Evolutionary conservation across 2,888 invertebrate species (phyloP).

Genomic region (Tineola bisselliella): DNA sequence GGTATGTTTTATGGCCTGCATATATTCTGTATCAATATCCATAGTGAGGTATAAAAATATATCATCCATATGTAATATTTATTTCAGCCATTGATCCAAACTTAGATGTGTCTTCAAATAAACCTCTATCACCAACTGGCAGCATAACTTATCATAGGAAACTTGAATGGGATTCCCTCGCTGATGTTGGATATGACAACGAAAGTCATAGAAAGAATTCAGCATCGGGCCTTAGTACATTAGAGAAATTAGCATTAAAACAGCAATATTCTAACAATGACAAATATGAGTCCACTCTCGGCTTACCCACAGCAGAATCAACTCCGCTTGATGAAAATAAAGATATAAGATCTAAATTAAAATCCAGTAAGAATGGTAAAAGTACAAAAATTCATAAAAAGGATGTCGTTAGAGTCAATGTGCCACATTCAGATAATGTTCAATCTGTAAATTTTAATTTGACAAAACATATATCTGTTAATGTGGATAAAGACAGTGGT

Average conservation of each 20-base stretch:
- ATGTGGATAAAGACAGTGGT: conserved; percentile 47
- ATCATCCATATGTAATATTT: neutral
- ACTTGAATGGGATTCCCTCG: conserved; percentile 89
- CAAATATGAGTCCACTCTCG: conserved; percentile 36
- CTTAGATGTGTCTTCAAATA: conserved; percentile 46
- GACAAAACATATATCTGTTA: conserved; percentile 58
- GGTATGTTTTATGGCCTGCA: too few relatives aligned
- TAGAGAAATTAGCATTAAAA: conserved; percentile 70
- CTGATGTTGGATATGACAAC: conserved; percentile 83
- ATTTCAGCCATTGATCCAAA: conserved; percentile 48
- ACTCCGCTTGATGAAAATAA: conserved; percentile 53
- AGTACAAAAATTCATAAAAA: conserved; percentile 46
- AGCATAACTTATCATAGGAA: conserved; percentile 78
- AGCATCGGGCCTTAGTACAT: conserved; percentile 64
- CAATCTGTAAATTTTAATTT: conserved; percentile 53
- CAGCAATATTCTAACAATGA: conserved; percentile 57
- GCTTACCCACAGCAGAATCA: conserved; percentile 63
- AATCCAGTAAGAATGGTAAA: conserved; percentile 39
- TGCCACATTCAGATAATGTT: conserved; percentile 31
- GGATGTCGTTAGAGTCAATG: conserved; percentile 47
- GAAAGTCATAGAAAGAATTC: conserved; percentile 62
- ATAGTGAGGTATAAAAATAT: neutral
- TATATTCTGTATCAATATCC: too few relatives aligned
- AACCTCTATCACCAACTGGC: conserved; percentile 76
- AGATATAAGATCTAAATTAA: conserved; percentile 27